Conservation (phyloP, 2,113 vertebrate species). For the Morone chrysops region DNA sequence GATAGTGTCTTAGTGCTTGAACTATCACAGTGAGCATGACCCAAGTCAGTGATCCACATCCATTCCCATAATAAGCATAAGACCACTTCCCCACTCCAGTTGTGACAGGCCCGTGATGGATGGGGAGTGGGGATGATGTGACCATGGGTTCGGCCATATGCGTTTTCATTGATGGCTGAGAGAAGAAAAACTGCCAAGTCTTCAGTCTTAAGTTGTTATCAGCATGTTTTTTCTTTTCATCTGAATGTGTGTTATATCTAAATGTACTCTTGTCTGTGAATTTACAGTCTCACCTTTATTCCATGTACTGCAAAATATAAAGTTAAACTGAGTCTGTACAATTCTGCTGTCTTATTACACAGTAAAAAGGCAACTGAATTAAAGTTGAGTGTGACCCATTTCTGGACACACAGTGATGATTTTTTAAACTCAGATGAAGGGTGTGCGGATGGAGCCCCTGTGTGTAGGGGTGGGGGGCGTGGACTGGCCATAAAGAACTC, state of each 20-base stretch:
- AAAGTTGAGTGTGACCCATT: conserved; percentile 13
- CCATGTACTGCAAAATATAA: background rate
- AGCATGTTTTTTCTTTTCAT: background rate
- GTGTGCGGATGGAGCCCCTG: conserved; percentile 37
- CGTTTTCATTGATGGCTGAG: conserved; percentile 48
- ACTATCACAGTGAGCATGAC: conserved; percentile 22
- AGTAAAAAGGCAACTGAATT: conserved; percentile 8
- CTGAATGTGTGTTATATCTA: background rate
- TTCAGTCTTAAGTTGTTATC: background rate
- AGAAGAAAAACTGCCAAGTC: conserved; percentile 14
- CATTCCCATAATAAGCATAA: conserved; percentile 54
- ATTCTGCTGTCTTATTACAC: background rate
- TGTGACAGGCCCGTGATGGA: conserved; percentile 67
- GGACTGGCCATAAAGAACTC: conserved; percentile 58
- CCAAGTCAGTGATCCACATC: conserved; percentile 61
- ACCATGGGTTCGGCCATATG: conserved; percentile 39
- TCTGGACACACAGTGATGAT: conserved; percentile 31
- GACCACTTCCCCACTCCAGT: conserved; percentile 44
- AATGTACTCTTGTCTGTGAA: background rate
- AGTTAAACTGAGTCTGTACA: background rate
- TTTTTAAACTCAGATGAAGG: conserved; percentile 46
- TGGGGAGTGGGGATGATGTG: conserved; percentile 59
- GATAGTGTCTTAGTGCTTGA: conserved; percentile 15
- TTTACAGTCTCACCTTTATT: background rate
- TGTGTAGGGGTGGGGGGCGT: conserved; percentile 30